Evolutionary conservation across 2,113 vertebrate species (phyloP), one percentile per base, ranked within the genome.

Genomic region (Genyomyrus donnyi): DNA sequence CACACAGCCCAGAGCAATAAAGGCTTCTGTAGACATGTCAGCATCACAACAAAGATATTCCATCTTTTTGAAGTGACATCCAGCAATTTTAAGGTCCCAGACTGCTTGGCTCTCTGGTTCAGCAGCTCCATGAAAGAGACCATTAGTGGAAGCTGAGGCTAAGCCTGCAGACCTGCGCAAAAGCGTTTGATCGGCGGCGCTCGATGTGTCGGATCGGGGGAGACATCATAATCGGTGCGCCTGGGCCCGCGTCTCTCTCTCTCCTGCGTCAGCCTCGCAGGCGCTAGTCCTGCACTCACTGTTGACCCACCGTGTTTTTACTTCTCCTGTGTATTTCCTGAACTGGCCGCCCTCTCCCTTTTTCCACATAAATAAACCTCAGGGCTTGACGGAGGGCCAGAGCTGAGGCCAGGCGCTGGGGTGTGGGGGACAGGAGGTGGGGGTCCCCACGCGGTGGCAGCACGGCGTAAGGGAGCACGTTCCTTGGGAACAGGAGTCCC

Each of bases 291-390:
- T 74, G 89, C 31, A 6, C 24, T 46, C 84, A 21, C 85, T 87
- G 58, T 90, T 90, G 84, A 87, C 85, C 89, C 13, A 52, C 85
- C 9, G 2, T 88, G 85, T 90, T 90, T 87, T 52, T n/a, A n/a
- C 87, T 90, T 88, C 89, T 90, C 62, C 89, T 88, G 62, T 88
- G 89, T 53, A 53, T 66, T 90, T 90, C 89, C 89, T 90, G 85
- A 35, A 48, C 77, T 15, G 56, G 89, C 89, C 24, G 52, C 89
- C 39, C 83, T 90, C 84, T 50, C 84, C 15, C 58, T 87, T 90
- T 90, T 87, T 90, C 85, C 89, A 87, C 58, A 90, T 90, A 87
- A 87, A 90, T 42, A 87, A 88, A 80, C 89, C 89, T 90, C 62
- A 7, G 58, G 21, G 85, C 62, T 50, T 74, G 84, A 87, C 11